These are phyloP conservation scores for Prolemur simus DNA, from an alignment of 2,113 vertebrate species.

Conservation along the genomic window DNA sequence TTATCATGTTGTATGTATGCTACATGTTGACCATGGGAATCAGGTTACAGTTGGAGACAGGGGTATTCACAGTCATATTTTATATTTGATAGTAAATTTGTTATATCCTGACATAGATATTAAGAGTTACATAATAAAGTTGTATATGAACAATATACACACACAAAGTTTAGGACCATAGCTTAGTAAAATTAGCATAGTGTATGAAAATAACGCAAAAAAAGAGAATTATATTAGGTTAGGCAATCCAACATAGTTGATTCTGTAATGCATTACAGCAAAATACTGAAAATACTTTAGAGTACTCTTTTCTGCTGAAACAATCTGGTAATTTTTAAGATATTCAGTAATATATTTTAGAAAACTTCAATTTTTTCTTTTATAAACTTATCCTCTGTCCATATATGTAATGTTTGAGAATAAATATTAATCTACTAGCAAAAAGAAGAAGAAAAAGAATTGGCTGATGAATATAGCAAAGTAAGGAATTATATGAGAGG, in stretches of 20 bases:
- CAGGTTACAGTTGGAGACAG: not conserved
- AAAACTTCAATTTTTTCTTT: not conserved
- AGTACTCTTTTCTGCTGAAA: constrained; percentile 69
- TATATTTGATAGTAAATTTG: not conserved
- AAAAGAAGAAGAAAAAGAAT: not conserved
- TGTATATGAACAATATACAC: not conserved
- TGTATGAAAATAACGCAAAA: constrained; percentile 26
- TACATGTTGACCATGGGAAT: not conserved
- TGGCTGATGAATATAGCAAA: not conserved
- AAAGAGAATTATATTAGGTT: not conserved
- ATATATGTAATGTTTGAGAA: not conserved
- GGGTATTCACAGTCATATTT: not conserved
- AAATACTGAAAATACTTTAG: constrained; percentile 49
- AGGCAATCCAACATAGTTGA: constrained; percentile 29
- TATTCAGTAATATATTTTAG: constrained; percentile 8
- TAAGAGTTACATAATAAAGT: not conserved
- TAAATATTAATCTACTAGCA: not conserved
- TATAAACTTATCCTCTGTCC: not conserved
- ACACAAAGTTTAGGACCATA: not conserved
- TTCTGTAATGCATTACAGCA: constrained; percentile 49
- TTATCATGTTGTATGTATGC: not conserved
- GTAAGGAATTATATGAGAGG: not conserved
- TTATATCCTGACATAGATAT: not conserved
- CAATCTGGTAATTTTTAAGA: constrained; percentile 75
- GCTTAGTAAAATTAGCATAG: not conserved